Base-by-base conservation (phyloP, 2,888 invertebrate species). In the Eupsilia transversa region DNA sequence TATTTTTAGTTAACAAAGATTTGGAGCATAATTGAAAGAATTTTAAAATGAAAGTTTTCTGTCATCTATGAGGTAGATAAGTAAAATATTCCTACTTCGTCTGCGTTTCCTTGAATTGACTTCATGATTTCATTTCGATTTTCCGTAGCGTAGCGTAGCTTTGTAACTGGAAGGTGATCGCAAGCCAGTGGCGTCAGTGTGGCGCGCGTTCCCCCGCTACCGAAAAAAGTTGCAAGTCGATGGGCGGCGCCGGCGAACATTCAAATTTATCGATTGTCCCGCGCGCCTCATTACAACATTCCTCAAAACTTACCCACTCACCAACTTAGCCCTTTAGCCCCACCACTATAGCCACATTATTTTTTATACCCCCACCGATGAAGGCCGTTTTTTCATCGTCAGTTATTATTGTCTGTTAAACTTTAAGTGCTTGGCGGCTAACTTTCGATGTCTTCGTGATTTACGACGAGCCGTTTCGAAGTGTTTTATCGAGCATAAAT, bases 181-280 rank as follows among this genome's bases (percentile, higher is more conserved):
- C 86, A 80, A 81, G 70, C 76, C 72, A 88, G 86, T 93, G 96
- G 96, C 96, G 96, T 93, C 96, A 84, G 89, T 80, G 84, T 91
- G 96, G 93, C 95, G 96, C 93, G 93, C 87, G 90, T 89, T 92
- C 93, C 94, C 94, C 93, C 92, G 92, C 93, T 92, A 87, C 93
- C 94, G 94, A 96, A 96, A 96, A 96, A 96, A 96, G 95, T 96
- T 96, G 96, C 96, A 96, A 96, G 96, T 95, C 94, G 94, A 92
- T 92, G 92, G 91, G 93, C 94, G 95, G 95, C 95, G 95, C 95
- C 95, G 93, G 87, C 89, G 94, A 96, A 96, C 96, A 96, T 96
- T 96, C 96, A 96, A 96, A 96, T 96, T 96, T 96, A 96, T 96
- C 95, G 96, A 96, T 96, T 95, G 94, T 95, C 94, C 94, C 94